Evolutionary conservation across 2,113 vertebrate species (phyloP), one percentile per base, ranked within the genome.

Genomic region (Hydrochoerus hydrochaeris): DNA sequence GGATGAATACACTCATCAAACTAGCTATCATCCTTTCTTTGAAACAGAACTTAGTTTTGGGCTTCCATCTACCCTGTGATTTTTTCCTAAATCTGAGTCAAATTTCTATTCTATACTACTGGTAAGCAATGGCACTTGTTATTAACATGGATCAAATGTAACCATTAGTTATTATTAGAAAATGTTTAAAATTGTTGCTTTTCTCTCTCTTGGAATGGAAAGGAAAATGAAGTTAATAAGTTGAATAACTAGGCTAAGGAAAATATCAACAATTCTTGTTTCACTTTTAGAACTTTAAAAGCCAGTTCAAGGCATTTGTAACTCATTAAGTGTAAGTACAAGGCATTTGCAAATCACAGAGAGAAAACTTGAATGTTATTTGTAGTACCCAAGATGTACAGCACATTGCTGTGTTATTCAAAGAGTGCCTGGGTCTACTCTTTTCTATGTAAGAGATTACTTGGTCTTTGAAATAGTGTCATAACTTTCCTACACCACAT

Each of bases 311-410:
- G 10, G 3, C 65, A n/a, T 88, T 95, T 62, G 30, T 85, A 92
- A 86, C 58, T 88, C 85, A 78, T 90, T 90, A 96, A 90, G 26
- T 41, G 38, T 92, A 94, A 90, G 57, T 86, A 94, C 81, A 49
- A 75, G 78, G 38, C 73, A 78, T 87, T 90, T 95, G 54, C 44
- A 85, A 95, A 73, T 94, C 63, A 90, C 26, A 71, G 60, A 91
- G 60, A 95, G 85, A 88, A 84, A 93, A 91, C 30, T 84, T 85
- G 3, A 90, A 38, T 82, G 16, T 77, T 96, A 78, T 84, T n/a
- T 73, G 4, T 24, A 58, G 46, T 80, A 41, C 14, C 13, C 1
- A 3, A 49, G 9, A 69, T 95, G 35, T 84, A 85, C n/a, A 82
- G 81, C 63, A 19, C 1, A 69, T 88, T 19, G 62, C n/a, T 80